These are phyloP conservation scores for Zosterops japonicus DNA, from an alignment of 2,113 vertebrate species.

Conservation along the genomic window DNA sequence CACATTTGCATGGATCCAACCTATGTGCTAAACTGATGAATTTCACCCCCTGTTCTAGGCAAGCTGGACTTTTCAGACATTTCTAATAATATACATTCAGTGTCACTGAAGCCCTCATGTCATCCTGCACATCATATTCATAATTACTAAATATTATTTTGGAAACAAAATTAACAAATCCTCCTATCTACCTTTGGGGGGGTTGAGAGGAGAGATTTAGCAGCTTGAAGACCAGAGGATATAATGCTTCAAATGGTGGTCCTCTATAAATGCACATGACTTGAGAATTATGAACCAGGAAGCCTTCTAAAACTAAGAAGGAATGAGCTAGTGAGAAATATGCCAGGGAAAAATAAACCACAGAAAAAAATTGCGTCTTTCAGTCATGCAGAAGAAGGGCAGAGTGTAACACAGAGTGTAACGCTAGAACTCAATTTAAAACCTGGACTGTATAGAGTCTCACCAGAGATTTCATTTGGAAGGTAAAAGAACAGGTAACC, in stretches of 20 bases:
- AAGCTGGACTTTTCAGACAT: not conserved
- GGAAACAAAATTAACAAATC: not conserved
- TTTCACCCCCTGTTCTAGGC: not conserved
- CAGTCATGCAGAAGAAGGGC: not conserved
- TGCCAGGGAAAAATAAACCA: not conserved
- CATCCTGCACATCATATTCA: not conserved
- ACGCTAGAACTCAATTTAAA: not conserved
- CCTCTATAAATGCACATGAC: not conserved
- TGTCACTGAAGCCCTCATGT: not conserved
- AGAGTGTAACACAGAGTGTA: not conserved
- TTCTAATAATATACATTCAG: not conserved
- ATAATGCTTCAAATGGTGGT: not conserved
- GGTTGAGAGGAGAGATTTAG: not conserved
- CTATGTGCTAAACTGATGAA: not conserved
- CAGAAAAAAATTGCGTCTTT: not conserved
- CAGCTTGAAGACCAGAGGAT: not conserved
- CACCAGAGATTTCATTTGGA: not conserved
- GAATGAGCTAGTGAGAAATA: not conserved
- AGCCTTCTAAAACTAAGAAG: not conserved
- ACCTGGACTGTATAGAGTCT: not conserved
- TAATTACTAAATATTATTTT: not conserved
- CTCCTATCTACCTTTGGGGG: rapidly evolving
- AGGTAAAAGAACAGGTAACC: not conserved
- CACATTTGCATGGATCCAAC: not conserved
- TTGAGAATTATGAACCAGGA: not conserved